Evolutionary conservation across 92 coral and sea anemone genomes (phyloP).

Genomic region (Zoanthus gigantus): DNA sequence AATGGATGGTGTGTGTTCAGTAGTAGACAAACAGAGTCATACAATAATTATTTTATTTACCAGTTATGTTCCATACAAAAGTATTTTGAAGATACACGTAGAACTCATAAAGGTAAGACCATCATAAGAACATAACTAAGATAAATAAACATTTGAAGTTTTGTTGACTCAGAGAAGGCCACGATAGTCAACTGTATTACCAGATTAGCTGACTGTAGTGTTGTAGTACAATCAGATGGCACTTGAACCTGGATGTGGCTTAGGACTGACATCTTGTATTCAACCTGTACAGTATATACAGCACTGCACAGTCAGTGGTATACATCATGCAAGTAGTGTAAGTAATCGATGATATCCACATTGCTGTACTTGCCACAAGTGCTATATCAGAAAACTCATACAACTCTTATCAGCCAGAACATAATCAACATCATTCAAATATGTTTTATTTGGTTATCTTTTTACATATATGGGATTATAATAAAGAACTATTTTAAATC

Average conservation of each 20-base stretch:
- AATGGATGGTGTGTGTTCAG: not conserved
- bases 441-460: too few species aligned
- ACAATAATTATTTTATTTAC: not conserved
- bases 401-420: too few species aligned
- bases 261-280: constrained; percentile 25
- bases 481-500: too few species aligned
- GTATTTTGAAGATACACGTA: not conserved
- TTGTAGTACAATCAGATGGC: not conserved
- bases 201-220: constrained; percentile 19
- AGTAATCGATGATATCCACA: too few species aligned
- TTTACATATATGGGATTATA: too few species aligned
- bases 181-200: not conserved
- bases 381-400: too few species aligned
- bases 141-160: not conserved
- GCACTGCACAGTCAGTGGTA: constrained; percentile 26
- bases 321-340: not conserved
- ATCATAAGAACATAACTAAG: constrained; percentile 31
- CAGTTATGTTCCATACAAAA: not conserved
- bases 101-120: not conserved
- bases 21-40: not conserved
- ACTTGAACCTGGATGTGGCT: constrained; percentile 10
- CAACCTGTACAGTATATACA: constrained; percentile 45
- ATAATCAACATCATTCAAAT: too few species aligned
- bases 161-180: not conserved
- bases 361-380: too few species aligned